These are phyloP conservation scores for Synergus gifuensis DNA, from an alignment of 2,888 invertebrate species.

Conservation along the genomic window DNA sequence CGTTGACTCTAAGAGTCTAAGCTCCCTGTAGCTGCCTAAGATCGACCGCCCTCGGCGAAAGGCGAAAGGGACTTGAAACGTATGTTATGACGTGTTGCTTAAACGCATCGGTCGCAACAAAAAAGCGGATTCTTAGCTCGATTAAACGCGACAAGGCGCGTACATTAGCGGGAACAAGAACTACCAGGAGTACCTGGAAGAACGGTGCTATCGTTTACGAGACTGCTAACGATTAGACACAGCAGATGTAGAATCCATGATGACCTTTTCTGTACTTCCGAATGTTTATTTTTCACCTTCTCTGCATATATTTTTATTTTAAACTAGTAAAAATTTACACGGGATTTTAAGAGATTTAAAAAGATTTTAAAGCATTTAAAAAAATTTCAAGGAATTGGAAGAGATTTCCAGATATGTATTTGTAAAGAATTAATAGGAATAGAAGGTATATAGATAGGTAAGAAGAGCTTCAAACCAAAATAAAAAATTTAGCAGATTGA, in stretches of 20 bases:
- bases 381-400: too few species aligned
- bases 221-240: conserved; percentile 26
- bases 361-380: too few species aligned
- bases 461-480: too few species aligned
- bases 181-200: conserved; percentile 39
- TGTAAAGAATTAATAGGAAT: too few species aligned
- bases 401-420: too few species aligned
- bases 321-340: too few species aligned
- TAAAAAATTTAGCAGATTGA: too few species aligned
- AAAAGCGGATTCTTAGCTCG: conserved; percentile 39
- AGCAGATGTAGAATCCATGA: conserved; percentile 23
- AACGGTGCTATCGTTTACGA: conserved; percentile 41
- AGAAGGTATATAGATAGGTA: too few species aligned
- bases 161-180: conserved; percentile 38
- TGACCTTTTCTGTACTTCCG: conserved; percentile 18
- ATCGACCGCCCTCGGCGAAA: conserved; percentile 23
- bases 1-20: conserved; percentile 30
- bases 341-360: too few species aligned
- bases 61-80: conserved; percentile 34
- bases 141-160: conserved; percentile 43
- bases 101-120: conserved; percentile 35
- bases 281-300: background rate
- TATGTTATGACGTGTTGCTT: conserved; percentile 47
- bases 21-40: background rate
- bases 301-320: background rate